Conservation (phyloP, 1,140 invertebrate species). For the Doryteuthis pealeii region DNA sequence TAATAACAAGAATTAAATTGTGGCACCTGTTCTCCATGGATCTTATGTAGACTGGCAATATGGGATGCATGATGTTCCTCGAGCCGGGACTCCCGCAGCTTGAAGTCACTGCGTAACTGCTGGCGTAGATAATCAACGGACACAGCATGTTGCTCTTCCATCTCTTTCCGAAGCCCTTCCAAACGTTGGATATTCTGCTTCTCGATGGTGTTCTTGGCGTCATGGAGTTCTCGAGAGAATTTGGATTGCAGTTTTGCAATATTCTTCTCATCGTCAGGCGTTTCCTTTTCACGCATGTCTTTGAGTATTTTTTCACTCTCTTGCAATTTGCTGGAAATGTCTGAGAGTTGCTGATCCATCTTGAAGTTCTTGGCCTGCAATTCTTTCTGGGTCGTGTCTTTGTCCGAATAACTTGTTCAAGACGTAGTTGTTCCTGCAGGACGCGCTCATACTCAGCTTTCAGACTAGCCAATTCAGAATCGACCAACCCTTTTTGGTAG, state of each 20-base stretch:
- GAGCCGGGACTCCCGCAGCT: slow-evolving; percentile 17
- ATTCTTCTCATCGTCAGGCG: slow-evolving; percentile 5
- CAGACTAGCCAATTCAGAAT: slow-evolving; percentile 33
- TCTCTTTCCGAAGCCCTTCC: slow-evolving; percentile 24
- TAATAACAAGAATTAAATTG: too few relatives aligned
- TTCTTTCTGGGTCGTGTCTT: slow-evolving; percentile 48
- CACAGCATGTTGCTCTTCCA: slow-evolving; percentile 34
- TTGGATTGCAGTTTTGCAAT: neutral
- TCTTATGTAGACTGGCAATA: slow-evolving; percentile 20
- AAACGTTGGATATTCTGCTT: neutral
- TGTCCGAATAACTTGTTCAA: slow-evolving; percentile 48
- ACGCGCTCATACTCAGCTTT: slow-evolving; percentile 33
- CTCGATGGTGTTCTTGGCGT: neutral
- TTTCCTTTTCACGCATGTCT: slow-evolving; percentile 17
- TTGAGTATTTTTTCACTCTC: slow-evolving; percentile 46
- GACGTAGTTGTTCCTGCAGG: slow-evolving; percentile 32
- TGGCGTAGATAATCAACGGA: slow-evolving; percentile 43
- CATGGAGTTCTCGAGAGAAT: neutral
- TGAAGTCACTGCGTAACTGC: slow-evolving; percentile 32
- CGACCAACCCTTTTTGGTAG: slow-evolving; percentile 32
- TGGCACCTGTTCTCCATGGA: slow-evolving; percentile 23
- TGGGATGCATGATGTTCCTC: slow-evolving; percentile 22
- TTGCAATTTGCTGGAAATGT: slow-evolving; percentile 44
- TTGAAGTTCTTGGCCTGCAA: slow-evolving; percentile 50
- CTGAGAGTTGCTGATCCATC: slow-evolving; percentile 46